phyloP scores from a whole-genome alignment of 2,113 vertebrate species.

The Apteryx owenii region DNA sequence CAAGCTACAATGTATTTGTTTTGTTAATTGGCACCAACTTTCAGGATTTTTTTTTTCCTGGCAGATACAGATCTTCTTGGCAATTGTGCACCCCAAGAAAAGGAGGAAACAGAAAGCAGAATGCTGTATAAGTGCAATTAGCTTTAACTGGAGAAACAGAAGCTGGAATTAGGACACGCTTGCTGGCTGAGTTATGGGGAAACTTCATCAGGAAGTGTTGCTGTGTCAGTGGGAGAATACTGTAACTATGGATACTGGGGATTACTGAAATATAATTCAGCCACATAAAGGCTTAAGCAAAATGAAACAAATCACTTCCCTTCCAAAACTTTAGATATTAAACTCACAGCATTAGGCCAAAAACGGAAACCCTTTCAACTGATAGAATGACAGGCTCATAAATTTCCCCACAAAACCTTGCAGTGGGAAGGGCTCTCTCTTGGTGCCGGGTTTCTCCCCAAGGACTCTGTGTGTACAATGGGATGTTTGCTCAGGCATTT shows the following conservation, averaged over 20 bases:
- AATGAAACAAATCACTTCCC: slow-evolving; percentile 70
- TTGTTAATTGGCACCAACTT: slow-evolving; percentile 47
- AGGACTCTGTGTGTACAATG: slow-evolving; percentile 52
- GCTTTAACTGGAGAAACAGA: slow-evolving; percentile 49
- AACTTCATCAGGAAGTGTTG: slow-evolving; percentile 49
- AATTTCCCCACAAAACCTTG: slow-evolving; percentile 63
- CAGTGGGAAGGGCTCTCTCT: slow-evolving; percentile 10
- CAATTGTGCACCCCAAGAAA: slow-evolving; percentile 27
- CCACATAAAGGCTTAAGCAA: slow-evolving; percentile 50
- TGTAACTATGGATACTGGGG: slow-evolving; percentile 71
- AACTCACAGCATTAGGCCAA: slow-evolving; percentile 24
- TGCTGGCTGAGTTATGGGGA: slow-evolving; percentile 50
- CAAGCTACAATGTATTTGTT: slow-evolving; percentile 49
- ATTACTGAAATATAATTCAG: slow-evolving; percentile 66
- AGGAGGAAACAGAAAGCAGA: neutral
- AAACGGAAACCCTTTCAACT: slow-evolving; percentile 60
- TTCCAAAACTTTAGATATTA: slow-evolving; percentile 64
- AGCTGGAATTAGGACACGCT: slow-evolving; percentile 41
- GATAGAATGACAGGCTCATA: slow-evolving; percentile 56
- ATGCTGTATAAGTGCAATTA: slow-evolving; percentile 24
- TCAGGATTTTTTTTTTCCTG: neutral
- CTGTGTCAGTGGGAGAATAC: slow-evolving; percentile 55
- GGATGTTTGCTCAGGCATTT: slow-evolving; percentile 54
- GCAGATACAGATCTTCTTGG: slow-evolving; percentile 39
- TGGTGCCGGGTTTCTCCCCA: slow-evolving; percentile 26